Evolutionary conservation across 2,888 invertebrate genomes (phyloP).

Genomic region (Zootermopsis nevadensis): DNA sequence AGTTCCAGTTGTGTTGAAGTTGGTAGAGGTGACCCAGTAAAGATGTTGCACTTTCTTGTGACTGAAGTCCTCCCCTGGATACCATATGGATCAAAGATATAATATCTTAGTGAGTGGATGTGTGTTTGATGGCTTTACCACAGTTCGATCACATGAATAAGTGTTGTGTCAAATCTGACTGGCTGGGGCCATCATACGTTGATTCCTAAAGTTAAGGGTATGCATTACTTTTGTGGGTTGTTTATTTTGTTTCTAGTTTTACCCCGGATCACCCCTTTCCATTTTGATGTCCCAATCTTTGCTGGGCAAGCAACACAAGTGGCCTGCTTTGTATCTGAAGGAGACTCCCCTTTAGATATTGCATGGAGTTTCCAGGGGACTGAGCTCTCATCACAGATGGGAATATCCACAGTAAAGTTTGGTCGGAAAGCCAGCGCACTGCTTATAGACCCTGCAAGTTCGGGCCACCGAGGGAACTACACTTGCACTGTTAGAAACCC

Average conservation of each 20-base stretch:
- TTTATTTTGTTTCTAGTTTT: conserved; percentile 77
- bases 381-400: conserved; percentile 60
- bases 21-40: conserved; percentile 66
- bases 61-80: conserved; percentile 59
- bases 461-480: conserved; percentile 60
- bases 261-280: conserved; percentile 84
- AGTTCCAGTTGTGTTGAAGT: conserved; percentile 65
- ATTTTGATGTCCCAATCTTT: conserved; percentile 79
- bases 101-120: conserved; percentile 55
- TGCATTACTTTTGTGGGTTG: conserved; percentile 30
- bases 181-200: no score
- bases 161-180: no score
- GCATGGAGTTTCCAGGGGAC: conserved; percentile 67
- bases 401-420: conserved; percentile 62
- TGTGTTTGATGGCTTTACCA: no score
- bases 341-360: conserved; percentile 69
- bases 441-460: conserved; percentile 62
- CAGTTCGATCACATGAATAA: no score
- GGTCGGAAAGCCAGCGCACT: conserved; percentile 65
- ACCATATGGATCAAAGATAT: conserved; percentile 65
- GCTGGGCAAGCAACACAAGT: conserved; percentile 84
- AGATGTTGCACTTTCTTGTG: conserved; percentile 62
- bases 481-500: conserved; percentile 61
- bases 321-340: conserved; percentile 73
- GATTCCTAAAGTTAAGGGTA: conserved; percentile 75